phyloP scores from a whole-genome alignment of 2,113 vertebrate genomes.

The Scomber japonicus region DNA sequence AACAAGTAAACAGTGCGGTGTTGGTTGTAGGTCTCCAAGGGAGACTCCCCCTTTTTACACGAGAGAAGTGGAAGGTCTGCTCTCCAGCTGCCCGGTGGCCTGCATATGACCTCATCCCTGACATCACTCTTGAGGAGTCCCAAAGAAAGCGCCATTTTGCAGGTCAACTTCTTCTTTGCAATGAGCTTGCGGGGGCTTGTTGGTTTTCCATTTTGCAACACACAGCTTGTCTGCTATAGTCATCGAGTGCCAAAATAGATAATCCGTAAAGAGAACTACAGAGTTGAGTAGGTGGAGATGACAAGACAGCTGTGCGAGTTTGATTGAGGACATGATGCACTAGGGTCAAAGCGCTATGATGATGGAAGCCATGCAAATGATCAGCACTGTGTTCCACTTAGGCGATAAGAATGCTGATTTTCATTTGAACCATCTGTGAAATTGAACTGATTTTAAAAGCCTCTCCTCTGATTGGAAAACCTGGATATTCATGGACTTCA shows the following conservation, averaged over 20 bases:
- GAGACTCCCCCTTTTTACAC: conserved; percentile 31
- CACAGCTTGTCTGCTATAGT: background rate
- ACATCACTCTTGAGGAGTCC: conserved; percentile 60
- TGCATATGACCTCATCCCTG: conserved; percentile 60
- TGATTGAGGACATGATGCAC: background rate
- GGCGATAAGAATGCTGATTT: too few species aligned
- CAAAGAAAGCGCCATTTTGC: conserved; percentile 43
- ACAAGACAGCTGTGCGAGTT: conserved; percentile 3
- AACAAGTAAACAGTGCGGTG: conserved; percentile 47
- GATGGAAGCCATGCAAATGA: conserved; percentile 4
- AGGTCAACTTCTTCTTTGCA: conserved; percentile 25
- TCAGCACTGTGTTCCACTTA: background rate
- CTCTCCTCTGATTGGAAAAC: background rate
- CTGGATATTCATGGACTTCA: too few species aligned
- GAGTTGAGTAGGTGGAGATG: background rate
- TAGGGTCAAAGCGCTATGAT: background rate
- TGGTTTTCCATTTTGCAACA: background rate
- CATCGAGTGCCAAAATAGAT: background rate
- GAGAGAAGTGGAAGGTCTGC: conserved; percentile 35
- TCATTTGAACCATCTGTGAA: background rate
- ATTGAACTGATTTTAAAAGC: background rate
- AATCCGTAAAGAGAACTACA: background rate
- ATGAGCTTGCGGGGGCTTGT: background rate
- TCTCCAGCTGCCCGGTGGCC: conserved; percentile 51
- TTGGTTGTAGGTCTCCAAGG: conserved; percentile 40